Base-by-base conservation (phyloP, 2,888 invertebrate genomes). In the Nomada flava region DNA sequence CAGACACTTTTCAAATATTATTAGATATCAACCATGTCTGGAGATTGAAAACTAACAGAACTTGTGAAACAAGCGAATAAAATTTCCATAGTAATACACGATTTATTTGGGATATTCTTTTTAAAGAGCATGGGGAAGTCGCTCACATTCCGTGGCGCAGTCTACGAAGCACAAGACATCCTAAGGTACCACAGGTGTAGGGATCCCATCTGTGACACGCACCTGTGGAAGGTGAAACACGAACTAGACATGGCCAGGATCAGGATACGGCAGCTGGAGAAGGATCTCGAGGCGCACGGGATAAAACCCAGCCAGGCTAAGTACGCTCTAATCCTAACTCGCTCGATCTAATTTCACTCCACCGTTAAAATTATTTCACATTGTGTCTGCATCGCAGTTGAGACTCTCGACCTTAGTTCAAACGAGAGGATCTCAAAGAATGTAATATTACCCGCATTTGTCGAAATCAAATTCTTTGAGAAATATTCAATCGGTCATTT, bases 201-300 rank as follows among this genome's bases (percentile, higher is more conserved):
- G 78, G 97, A 97, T 94, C 96, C 96, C 82, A 96, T 95, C 93
- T 98, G 95, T 95, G 98, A 95, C 94, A 96, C 95, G 90, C 97
- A 96, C 94, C 95, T 98, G 85, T 98, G 98, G 98, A 98, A 98
- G 92, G 97, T 98, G 64, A 97, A 97, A 90, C 97, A 98, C 93
- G 98, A 98, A 93, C 95, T 98, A 89, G 98, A 98, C 93, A 96
- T 98, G 94, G 97, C 98, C 0, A 95, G 96, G 89, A 95, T 98
- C 90, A 96, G 97, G 91, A 97, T 98, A 89, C 96, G 97, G 79
- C 97, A 98, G 93, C 94, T 98, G 90, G 97, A 98, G 91, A 97
- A 97, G 92, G 96, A 97, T 92, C 95, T 98, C 94, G 97, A 97
- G 93, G 96, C 96, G 81, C 96, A 97, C 94, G 98, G 97, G 88